These are phyloP conservation scores for Brachirus orientalis DNA, from an alignment of 2,113 vertebrate genomes.

Conservation along the genomic window DNA sequence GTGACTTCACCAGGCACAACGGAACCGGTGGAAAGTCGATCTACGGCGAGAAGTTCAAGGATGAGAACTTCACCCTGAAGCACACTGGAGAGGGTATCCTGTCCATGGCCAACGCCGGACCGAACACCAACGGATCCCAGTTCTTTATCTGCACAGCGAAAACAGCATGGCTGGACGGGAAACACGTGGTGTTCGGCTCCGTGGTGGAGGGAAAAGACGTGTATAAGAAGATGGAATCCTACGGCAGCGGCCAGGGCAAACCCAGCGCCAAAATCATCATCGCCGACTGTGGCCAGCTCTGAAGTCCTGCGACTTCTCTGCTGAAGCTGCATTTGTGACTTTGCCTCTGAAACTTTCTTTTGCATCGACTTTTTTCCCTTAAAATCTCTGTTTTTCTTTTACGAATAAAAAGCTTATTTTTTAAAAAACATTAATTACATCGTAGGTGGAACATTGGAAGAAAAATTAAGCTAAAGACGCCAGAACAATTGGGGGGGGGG, in stretches of 20 bases:
- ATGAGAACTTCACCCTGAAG: slow-evolving; percentile 93
- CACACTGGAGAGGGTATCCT: slow-evolving; percentile 85
- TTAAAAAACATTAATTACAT: too few relatives aligned
- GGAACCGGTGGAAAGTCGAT: slow-evolving; percentile 97
- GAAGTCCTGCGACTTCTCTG: slow-evolving; percentile 20
- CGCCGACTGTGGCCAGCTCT: slow-evolving; percentile 88
- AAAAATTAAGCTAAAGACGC: too few relatives aligned
- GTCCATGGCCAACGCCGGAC: slow-evolving; percentile 96
- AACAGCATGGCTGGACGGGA: slow-evolving; percentile 92
- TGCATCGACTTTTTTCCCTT: slow-evolving; percentile 57
- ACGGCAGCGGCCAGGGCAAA: slow-evolving; percentile 83
- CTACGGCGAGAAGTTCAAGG: slow-evolving; percentile 91
- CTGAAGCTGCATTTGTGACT: slow-evolving; percentile 72
- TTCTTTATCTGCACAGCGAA: slow-evolving; percentile 94
- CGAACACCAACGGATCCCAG: slow-evolving; percentile 96
- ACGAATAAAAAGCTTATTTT: too few relatives aligned
- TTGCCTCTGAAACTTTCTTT: slow-evolving; percentile 67
- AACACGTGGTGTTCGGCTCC: slow-evolving; percentile 93
- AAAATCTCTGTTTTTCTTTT: too few relatives aligned
- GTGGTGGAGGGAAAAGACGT: slow-evolving; percentile 86
- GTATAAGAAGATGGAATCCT: slow-evolving; percentile 80
- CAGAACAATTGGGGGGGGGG: too few relatives aligned
- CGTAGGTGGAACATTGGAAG: too few relatives aligned
- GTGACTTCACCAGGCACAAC: slow-evolving; percentile 94
- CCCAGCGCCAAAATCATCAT: slow-evolving; percentile 82